These are phyloP conservation scores for Tenthredo notha DNA, from an alignment of 2,888 invertebrate species.

Conservation along the genomic window DNA sequence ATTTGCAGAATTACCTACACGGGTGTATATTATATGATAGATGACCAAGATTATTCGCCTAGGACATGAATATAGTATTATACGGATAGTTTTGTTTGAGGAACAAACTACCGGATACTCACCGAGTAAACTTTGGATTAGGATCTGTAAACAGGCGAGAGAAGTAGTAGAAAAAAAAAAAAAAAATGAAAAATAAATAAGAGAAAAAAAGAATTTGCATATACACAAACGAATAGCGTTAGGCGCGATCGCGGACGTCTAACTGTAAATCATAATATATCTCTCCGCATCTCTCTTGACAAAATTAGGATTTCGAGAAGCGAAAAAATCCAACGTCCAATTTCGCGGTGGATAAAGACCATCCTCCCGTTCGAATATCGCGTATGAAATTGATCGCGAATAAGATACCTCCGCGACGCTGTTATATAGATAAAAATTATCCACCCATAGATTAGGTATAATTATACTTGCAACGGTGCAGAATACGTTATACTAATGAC, in stretches of 20 bases:
- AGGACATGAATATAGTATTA: not conserved
- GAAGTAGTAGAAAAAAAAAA: not conserved
- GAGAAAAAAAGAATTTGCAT: not conserved
- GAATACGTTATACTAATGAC: not conserved
- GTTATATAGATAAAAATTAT: not conserved
- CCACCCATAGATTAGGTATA: not conserved
- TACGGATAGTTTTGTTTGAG: conserved; percentile 1
- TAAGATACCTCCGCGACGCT: not conserved
- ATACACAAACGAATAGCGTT: conserved; percentile 9
- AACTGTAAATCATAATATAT: conserved; percentile 4
- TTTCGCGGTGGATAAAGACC: not conserved
- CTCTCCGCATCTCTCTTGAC: not conserved
- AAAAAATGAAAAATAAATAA: too few species aligned
- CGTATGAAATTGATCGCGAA: not conserved
- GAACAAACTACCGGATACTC: conserved; percentile 23
- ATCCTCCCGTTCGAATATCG: not conserved
- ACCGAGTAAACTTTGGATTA: conserved; percentile 24
- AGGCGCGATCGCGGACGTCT: conserved; percentile 13
- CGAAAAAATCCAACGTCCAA: too few species aligned
- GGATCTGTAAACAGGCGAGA: conserved; percentile 17
- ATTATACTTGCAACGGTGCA: not conserved
- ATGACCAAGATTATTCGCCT: not conserved
- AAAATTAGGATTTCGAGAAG: not conserved
- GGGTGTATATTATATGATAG: not conserved
- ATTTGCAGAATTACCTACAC: not conserved